A percentile compares a stretch with the other conserved stretches of the same genome.
Evolutionary conservation across 2,888 invertebrate genomes (phyloP).

Genomic region (Anthophora plumipes): DNA sequence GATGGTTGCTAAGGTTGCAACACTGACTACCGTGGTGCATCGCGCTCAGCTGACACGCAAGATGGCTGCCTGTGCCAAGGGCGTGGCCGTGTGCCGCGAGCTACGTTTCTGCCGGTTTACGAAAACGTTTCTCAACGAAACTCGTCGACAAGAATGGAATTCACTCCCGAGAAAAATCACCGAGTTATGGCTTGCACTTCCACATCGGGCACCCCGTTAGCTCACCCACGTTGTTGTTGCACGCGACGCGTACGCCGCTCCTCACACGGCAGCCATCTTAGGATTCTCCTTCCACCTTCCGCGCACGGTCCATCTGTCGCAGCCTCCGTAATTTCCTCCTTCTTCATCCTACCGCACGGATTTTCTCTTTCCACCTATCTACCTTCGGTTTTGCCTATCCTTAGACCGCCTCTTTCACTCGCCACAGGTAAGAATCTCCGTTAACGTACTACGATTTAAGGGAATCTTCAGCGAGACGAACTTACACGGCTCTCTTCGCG

Average conservation of each 20-base stretch:
- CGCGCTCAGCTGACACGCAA: conserved; percentile 78
- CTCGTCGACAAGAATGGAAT: conserved; percentile 56
- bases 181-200: conserved; percentile 65
- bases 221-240: conserved; percentile 67
- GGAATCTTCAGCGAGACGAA: conserved; percentile 61
- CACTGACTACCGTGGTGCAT: conserved; percentile 80
- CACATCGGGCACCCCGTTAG: conserved; percentile 66
- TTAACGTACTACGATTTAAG: conserved; percentile 43
- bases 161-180: conserved; percentile 71
- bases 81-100: conserved; percentile 78
- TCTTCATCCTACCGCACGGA: conserved; percentile 18
- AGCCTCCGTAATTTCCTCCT: conserved; percentile 67
- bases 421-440: conserved; percentile 55
- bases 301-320: conserved; percentile 71
- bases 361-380: too few species aligned
- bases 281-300: conserved; percentile 71
- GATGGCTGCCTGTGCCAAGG: conserved; percentile 82
- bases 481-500: too few species aligned
- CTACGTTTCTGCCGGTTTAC: conserved; percentile 55
- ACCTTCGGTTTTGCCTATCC: conserved; percentile 30
- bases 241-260: conserved; percentile 75
- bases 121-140: conserved; percentile 56
- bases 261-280: conserved; percentile 80
- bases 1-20: conserved; percentile 71
- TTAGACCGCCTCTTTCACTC: conserved; percentile 55